phyloP scores from a whole-genome alignment of 2,113 vertebrate species.

The Spilogale gracilis region DNA sequence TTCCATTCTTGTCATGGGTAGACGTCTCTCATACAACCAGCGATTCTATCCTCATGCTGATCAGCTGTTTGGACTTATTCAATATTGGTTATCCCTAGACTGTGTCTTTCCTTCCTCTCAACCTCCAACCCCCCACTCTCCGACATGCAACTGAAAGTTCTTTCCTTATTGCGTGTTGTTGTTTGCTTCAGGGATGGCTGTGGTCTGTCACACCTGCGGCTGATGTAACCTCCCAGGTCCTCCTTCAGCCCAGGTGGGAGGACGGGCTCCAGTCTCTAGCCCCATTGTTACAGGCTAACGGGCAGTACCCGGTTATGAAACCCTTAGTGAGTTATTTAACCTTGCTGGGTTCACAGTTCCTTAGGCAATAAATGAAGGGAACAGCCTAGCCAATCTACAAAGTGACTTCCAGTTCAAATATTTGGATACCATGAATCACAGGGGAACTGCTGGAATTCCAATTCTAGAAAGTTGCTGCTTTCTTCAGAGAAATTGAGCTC shows the following conservation, averaged over 20 bases:
- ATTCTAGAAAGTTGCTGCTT: background rate
- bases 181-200: background rate
- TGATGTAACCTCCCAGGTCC: background rate
- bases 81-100: background rate
- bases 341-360: background rate
- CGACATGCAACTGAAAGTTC: background rate
- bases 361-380: background rate
- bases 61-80: background rate
- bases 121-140: background rate
- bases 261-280: background rate
- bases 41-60: background rate
- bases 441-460: background rate
- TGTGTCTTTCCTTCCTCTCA: background rate
- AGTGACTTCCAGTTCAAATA: constrained; percentile 12
- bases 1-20: background rate
- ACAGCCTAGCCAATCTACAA: background rate
- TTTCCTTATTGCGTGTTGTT: background rate
- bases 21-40: background rate
- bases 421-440: background rate
- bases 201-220: background rate
- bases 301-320: background rate
- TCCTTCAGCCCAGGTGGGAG: background rate
- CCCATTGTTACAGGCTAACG: background rate
- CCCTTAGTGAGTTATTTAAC: background rate
- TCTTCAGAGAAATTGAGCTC: constrained; percentile 52